Conservation (phyloP, 2,888 invertebrate genomes). For the Alitta virens region DNA sequence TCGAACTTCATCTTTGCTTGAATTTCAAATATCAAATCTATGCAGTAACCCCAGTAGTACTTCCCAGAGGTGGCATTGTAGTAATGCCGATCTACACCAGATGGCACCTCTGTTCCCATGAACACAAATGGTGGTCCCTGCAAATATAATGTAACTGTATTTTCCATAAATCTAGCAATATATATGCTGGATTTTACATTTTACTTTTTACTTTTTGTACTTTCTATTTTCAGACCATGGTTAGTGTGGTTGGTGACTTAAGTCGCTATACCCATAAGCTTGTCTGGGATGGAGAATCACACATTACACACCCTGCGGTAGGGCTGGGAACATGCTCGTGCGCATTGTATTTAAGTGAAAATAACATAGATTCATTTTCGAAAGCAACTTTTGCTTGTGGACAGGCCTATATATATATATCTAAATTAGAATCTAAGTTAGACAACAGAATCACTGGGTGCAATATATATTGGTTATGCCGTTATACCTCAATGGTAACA, state of each 20-base stretch:
- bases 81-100: constrained; percentile 1
- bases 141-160: constrained; percentile 24
- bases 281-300: too few species aligned
- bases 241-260: too few species aligned
- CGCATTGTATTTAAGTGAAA: too few species aligned
- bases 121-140: constrained; percentile 62
- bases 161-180: not conserved
- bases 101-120: constrained; percentile 32
- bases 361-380: too few species aligned
- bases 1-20: constrained; percentile 80
- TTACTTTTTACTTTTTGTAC: not conserved
- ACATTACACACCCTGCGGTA: too few species aligned
- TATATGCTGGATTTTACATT: not conserved
- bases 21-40: constrained; percentile 84
- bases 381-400: too few species aligned
- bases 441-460: too few species aligned
- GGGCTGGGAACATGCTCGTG: too few species aligned
- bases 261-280: too few species aligned
- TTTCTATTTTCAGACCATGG: too few species aligned
- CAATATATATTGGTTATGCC: not conserved
- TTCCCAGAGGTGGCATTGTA: constrained; percentile 10
- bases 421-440: too few species aligned
- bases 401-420: too few species aligned
- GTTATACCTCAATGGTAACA: constrained; percentile 74
- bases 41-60: constrained; percentile 17